These are phyloP conservation scores for Cacatua alba DNA, from an alignment of 2,113 vertebrate species.

Conservation along the genomic window DNA sequence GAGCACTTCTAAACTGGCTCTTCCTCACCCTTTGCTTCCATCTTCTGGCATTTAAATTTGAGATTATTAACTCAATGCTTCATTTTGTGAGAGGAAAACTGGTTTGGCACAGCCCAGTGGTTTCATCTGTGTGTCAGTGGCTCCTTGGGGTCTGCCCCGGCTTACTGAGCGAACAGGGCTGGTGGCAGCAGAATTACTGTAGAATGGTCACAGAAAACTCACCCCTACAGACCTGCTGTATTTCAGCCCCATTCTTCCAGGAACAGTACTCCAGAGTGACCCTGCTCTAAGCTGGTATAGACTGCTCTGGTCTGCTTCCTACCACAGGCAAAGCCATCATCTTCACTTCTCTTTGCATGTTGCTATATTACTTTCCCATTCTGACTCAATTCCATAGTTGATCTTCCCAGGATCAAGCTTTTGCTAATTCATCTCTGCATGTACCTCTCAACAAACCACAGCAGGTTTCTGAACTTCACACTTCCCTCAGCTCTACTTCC, in stretches of 20 bases:
- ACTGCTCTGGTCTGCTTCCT: neutral
- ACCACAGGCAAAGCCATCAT: rapidly evolving
- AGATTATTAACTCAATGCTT: neutral
- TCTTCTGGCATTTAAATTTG: neutral
- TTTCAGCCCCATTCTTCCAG: neutral
- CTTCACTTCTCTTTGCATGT: neutral
- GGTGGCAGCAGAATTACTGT: neutral
- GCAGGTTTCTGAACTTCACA: neutral
- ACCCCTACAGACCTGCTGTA: neutral
- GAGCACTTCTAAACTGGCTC: neutral
- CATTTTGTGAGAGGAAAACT: neutral
- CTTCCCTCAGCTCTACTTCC: neutral
- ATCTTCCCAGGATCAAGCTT: neutral
- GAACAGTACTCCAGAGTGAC: neutral
- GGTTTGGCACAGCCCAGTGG: rapidly evolving
- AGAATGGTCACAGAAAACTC: neutral
- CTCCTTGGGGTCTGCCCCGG: rapidly evolving
- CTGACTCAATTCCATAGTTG: neutral
- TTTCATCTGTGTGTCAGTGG: neutral
- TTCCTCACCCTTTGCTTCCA: neutral
- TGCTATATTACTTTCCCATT: neutral
- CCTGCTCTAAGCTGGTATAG: neutral
- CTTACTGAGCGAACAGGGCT: neutral
- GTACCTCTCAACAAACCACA: neutral
- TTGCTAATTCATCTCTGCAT: neutral